Percentiles rank a stretch among this genome's conserved stretches.
Conservation (phyloP, 2,113 vertebrate genomes). For the Psephotus haematonotus region DNA sequence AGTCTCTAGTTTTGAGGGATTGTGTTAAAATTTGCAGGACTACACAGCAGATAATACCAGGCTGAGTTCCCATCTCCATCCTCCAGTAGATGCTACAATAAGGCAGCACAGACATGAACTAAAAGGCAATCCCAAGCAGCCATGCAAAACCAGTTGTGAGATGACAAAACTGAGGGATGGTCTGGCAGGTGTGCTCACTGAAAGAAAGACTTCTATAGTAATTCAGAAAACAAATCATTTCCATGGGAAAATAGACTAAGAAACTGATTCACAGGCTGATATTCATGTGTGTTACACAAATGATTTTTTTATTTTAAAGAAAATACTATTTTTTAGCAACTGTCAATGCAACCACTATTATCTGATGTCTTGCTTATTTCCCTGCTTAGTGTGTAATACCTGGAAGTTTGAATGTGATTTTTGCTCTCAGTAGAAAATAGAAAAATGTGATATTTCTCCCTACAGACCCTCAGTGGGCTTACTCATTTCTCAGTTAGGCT, state of each 20-base stretch:
- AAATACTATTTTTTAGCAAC: not conserved
- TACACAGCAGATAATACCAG: not conserved
- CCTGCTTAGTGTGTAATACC: not conserved
- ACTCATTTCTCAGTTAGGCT: not conserved
- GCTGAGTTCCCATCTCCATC: not conserved
- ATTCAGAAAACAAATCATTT: conserved; percentile 11
- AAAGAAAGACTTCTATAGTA: not conserved
- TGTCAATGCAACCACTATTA: not conserved
- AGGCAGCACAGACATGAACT: not conserved
- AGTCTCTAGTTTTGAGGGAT: not conserved
- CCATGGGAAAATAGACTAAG: not conserved
- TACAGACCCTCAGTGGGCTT: not conserved
- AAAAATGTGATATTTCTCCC: not conserved
- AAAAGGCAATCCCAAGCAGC: conserved; percentile 23
- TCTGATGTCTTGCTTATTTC: not conserved
- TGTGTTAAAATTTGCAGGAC: conserved; percentile 18
- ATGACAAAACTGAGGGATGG: conserved; percentile 3
- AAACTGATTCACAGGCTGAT: not conserved
- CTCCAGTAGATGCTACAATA: not conserved
- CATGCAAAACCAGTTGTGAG: conserved; percentile 8
- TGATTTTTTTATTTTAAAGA: not conserved
- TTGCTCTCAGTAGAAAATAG: not conserved
- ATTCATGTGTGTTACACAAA: not conserved
- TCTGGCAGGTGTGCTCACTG: not conserved
- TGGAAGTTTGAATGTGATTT: not conserved